phyloP scores from a whole-genome alignment of 2,797 vertebrate species.

The Spondyliosoma cantharus region DNA sequence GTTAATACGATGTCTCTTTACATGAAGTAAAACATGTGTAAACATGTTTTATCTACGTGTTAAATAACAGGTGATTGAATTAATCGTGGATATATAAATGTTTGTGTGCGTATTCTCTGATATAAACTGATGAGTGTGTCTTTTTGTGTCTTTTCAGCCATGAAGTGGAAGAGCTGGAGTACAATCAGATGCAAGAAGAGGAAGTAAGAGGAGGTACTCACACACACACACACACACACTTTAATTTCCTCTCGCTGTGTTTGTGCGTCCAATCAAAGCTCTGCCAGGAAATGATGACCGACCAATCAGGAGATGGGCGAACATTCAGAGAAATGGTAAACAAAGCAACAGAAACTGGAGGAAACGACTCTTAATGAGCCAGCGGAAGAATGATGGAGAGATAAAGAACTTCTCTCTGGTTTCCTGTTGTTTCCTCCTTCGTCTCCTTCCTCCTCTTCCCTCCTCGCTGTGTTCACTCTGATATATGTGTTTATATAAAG shows the following conservation, averaged over 20 bases:
- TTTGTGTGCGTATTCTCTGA: too few species aligned
- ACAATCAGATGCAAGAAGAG: conserved; percentile 4
- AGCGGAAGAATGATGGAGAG: not conserved
- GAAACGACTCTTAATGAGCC: conserved; percentile 8
- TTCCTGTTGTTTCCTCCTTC: conserved; percentile 24
- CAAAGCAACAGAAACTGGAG: not conserved
- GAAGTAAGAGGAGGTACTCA: not conserved
- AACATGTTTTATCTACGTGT: not conserved
- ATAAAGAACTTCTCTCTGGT: not conserved
- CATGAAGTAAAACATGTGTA: too few species aligned
- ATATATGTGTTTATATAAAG: not conserved
- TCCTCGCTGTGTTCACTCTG: too few species aligned
- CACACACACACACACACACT: not conserved
- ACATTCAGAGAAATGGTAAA: conserved; percentile 17
- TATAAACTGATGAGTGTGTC: too few species aligned
- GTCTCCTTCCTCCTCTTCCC: not conserved
- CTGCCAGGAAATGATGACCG: not conserved
- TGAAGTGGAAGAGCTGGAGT: not conserved
- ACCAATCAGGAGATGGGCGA: conserved; percentile 23
- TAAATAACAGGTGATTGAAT: too few species aligned
- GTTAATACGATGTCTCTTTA: too few species aligned
- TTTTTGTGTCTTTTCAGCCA: not conserved
- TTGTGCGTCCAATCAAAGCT: not conserved
- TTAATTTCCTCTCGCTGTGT: not conserved
- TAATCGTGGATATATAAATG: too few species aligned